phyloP scores from a whole-genome alignment of 2,797 vertebrate genomes.

The Schizopygopsis pylzovi region DNA sequence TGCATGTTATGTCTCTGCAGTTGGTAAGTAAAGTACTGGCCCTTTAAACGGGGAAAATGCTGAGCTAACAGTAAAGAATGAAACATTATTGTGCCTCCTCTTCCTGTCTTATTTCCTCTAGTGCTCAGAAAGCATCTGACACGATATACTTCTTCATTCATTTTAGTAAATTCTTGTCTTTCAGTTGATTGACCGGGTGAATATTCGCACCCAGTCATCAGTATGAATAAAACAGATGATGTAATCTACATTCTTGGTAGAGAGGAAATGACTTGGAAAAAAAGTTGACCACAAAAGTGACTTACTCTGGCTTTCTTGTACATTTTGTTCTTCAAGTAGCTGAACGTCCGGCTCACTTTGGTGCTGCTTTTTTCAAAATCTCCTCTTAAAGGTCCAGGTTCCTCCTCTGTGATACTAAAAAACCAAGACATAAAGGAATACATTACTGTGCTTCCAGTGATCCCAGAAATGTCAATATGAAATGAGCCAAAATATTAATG shows the following conservation, averaged over 20 bases:
- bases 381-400: slow-evolving; percentile 82
- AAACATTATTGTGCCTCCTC: slow-evolving; percentile 51
- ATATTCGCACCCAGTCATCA: not conserved
- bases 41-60: slow-evolving; percentile 17
- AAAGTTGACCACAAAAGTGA: slow-evolving; percentile 19
- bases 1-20: not conserved
- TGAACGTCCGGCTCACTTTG: slow-evolving; percentile 97
- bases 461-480: not conserved
- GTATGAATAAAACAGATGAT: not conserved
- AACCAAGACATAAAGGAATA: not conserved
- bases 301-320: slow-evolving; percentile 96
- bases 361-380: slow-evolving; percentile 86
- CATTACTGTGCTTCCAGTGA: not conserved
- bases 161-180: not conserved
- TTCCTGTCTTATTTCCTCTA: slow-evolving; percentile 75
- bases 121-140: slow-evolving; percentile 15
- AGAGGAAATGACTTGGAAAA: not conserved
- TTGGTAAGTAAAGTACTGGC: slow-evolving; percentile 17
- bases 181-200: not conserved
- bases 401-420: slow-evolving; percentile 90
- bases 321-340: slow-evolving; percentile 99
- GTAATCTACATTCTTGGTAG: not conserved
- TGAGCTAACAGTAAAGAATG: slow-evolving; percentile 55
- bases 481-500: not conserved
- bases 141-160: slow-evolving; percentile 5